Evolutionary conservation across 2,797 vertebrate species (phyloP).

Genomic region (Capromys pilorides): DNA sequence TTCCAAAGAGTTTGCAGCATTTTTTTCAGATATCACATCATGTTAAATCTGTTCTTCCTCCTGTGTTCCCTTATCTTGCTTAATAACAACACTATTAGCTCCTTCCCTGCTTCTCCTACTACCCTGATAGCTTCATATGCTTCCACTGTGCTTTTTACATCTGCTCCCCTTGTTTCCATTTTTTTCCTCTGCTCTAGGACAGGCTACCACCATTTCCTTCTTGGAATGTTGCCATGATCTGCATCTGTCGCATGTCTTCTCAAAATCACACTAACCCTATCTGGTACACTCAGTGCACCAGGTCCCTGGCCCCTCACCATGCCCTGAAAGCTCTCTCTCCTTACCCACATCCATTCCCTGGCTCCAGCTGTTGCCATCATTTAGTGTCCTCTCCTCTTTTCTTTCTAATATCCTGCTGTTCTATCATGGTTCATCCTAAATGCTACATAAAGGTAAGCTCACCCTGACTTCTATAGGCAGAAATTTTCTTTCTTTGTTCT

Average conservation of each 20-base stretch:
- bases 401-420: not conserved
- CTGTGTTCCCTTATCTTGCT: not conserved
- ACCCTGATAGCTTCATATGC: not conserved
- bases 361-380: not conserved
- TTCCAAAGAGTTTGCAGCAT: conserved; percentile 51
- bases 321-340: not conserved
- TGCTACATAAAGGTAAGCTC: not conserved
- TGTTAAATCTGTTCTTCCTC: conserved; percentile 35
- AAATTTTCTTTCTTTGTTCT: not conserved
- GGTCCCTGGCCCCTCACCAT: not conserved
- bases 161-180: not conserved
- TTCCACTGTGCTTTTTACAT: not conserved
- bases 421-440: not conserved
- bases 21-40: not conserved
- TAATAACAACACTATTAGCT: not conserved
- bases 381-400: not conserved
- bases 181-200: not conserved
- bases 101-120: not conserved
- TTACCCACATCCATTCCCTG: not conserved
- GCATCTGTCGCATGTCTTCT: not conserved
- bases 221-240: not conserved
- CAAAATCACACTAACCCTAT: not conserved
- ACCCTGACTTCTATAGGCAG: not conserved
- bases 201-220: not conserved
- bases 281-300: not conserved